Conservation (phyloP, 2,797 vertebrate species). For the Enteromius viviparus region DNA sequence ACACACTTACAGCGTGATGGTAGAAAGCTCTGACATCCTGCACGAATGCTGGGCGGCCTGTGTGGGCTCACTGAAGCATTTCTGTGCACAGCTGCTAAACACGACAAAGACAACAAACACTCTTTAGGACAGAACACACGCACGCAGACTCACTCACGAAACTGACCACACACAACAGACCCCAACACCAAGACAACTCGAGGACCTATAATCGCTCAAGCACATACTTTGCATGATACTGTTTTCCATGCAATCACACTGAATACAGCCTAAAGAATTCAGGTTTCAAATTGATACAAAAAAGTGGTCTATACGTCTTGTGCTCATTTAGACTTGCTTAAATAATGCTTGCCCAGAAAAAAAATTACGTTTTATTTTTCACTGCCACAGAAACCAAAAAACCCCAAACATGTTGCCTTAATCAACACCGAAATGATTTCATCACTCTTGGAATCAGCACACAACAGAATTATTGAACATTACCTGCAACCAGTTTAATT, state of each 20-base stretch:
- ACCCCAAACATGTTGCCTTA: background rate
- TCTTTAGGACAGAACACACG: constrained; percentile 60
- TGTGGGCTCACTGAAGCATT: constrained; percentile 99
- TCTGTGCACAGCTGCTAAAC: constrained; percentile 99
- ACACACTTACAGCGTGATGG: constrained; percentile 99
- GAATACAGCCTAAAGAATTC: background rate
- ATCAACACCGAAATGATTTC: background rate
- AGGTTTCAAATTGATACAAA: background rate
- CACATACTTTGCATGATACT: background rate
- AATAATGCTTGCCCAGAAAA: background rate
- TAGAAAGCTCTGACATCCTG: constrained; percentile 99
- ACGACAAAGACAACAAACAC: constrained; percentile 87
- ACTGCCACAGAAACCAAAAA: background rate
- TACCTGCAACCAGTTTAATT: background rate
- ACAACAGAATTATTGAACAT: background rate
- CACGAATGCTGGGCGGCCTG: constrained; percentile 98
- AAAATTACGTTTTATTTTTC: background rate
- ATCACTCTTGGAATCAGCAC: background rate
- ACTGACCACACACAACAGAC: constrained; percentile 40
- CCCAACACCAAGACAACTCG: constrained; percentile 47
- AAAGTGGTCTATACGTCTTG: background rate
- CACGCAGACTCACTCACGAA: constrained; percentile 49
- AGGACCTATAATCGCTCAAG: constrained; percentile 3
- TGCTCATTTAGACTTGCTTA: background rate
- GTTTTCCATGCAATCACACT: background rate